A percentile compares a stretch with the other conserved stretches of the same genome.
Evolutionary conservation across 1,140 invertebrate species (phyloP).

Genomic region (Zaprionus camerounensis): DNA sequence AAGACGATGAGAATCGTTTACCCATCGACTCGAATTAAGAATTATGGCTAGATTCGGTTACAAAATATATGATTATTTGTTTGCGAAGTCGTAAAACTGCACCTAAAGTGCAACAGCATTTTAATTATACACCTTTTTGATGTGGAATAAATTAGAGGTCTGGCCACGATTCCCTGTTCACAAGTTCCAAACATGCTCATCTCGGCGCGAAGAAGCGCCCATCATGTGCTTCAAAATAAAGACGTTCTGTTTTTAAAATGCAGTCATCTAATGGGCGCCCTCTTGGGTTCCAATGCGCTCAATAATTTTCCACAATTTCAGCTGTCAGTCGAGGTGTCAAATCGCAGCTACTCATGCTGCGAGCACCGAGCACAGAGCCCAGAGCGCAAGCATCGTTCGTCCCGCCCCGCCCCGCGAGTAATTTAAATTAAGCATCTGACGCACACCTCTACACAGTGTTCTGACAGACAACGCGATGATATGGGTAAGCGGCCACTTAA

Average conservation of each 20-base stretch:
- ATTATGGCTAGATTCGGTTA: conserved; percentile 70
- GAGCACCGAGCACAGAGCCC: conserved; percentile 45
- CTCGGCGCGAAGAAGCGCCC: conserved; percentile 2
- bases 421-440: conserved; percentile 83
- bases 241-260: conserved; percentile 58
- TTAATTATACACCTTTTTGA: conserved; percentile 79
- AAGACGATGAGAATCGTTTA: background rate
- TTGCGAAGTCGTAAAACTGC: conserved; percentile 60
- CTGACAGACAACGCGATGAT: conserved; percentile 79
- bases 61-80: conserved; percentile 79
- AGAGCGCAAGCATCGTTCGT: conserved; percentile 11
- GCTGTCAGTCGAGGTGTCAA: conserved; percentile 84
- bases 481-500: conserved; percentile 80
- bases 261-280: conserved; percentile 76
- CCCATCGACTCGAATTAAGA: conserved; percentile 11
- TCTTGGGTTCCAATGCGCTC: conserved; percentile 76
- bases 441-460: conserved; percentile 65
- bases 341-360: conserved; percentile 84
- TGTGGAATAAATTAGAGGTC: conserved; percentile 80
- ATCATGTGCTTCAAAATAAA: conserved; percentile 47
- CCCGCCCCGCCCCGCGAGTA: conserved; percentile 69
- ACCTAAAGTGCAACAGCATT: conserved; percentile 58
- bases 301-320: conserved; percentile 82
- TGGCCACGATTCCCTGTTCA: conserved; percentile 53
- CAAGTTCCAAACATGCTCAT: conserved; percentile 50